phyloP scores from a whole-genome alignment of 2,888 invertebrate species.

The Spisula solida region DNA sequence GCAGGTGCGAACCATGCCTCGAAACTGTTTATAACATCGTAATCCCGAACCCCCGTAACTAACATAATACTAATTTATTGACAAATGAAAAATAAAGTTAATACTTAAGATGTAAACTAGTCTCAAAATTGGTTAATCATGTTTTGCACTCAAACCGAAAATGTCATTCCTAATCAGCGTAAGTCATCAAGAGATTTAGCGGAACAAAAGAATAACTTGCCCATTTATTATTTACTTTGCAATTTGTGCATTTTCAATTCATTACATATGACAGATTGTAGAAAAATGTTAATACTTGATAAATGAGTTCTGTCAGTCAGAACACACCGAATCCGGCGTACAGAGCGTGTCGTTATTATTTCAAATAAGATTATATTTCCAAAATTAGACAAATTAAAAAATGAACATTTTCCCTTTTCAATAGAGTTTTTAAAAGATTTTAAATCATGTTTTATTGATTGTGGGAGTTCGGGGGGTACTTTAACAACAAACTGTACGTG shows the following conservation, averaged over 20 bases:
- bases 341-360: slow-evolving; percentile 37
- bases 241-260: slow-evolving; percentile 7
- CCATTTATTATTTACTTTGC: background rate
- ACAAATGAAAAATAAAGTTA: no score
- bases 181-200: background rate
- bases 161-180: background rate
- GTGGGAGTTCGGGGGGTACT: slow-evolving; percentile 21
- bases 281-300: slow-evolving; percentile 28
- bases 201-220: background rate
- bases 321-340: background rate
- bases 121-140: background rate
- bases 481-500: background rate
- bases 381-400: slow-evolving; percentile 46
- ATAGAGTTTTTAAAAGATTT: slow-evolving; percentile 4
- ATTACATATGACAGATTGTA: slow-evolving; percentile 31
- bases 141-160: background rate
- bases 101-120: no score
- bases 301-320: slow-evolving; percentile 45
- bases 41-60: no score
- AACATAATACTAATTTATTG: no score
- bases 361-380: slow-evolving; percentile 43
- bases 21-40: no score
- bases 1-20: no score
- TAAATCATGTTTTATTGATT: background rate
- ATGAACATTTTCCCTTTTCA: slow-evolving; percentile 25